phyloP scores from a whole-genome alignment of 2,797 vertebrate species.

The Fundulus diaphanus region DNA sequence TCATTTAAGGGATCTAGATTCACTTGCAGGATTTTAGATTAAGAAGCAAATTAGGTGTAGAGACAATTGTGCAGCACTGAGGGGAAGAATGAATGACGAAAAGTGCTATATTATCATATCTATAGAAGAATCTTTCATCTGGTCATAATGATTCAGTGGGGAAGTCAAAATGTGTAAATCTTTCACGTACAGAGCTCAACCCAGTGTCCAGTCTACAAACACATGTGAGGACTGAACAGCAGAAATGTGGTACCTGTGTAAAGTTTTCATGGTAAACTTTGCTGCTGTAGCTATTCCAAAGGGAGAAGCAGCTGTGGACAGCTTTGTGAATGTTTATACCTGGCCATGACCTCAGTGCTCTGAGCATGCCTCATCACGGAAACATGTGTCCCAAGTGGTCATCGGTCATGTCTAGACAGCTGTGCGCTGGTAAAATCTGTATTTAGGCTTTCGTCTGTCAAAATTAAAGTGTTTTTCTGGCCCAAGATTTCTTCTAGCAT shows the following conservation, averaged over 20 bases:
- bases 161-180: neutral
- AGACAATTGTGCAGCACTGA: neutral
- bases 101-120: neutral
- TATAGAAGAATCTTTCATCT: neutral
- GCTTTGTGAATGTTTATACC: neutral
- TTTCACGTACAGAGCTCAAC: neutral
- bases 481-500: neutral
- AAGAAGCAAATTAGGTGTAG: neutral
- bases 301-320: neutral
- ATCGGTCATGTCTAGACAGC: slow-evolving; percentile 1
- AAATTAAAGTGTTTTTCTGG: neutral
- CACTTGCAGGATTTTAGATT: neutral
- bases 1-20: neutral
- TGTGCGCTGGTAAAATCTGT: neutral
- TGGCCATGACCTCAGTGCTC: neutral
- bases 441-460: neutral
- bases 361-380: neutral
- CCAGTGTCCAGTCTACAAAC: neutral
- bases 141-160: neutral
- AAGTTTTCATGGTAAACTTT: neutral
- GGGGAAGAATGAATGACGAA: neutral
- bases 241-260: neutral
- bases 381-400: neutral
- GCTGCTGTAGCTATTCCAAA: neutral
- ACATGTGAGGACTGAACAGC: neutral